Percentiles rank a stretch among this genome's conserved stretches.
phyloP scores from a whole-genome alignment of 2,888 invertebrate genomes.

The Polydrusus cervinus region DNA sequence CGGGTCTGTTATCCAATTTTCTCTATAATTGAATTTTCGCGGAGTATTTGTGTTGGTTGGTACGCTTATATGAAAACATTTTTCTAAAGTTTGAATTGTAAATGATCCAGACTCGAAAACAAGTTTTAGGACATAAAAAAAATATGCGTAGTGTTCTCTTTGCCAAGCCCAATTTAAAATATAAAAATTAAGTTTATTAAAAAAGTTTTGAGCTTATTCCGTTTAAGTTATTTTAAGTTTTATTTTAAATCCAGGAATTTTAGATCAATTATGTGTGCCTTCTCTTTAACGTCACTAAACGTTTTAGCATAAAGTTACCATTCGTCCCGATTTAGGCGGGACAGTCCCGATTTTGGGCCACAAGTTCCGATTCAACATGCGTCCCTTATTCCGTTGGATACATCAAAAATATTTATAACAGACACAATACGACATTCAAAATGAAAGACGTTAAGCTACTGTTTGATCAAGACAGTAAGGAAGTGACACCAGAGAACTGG shows the following conservation, averaged over 20 bases:
- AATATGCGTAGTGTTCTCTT: not conserved
- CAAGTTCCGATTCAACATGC: too few species aligned
- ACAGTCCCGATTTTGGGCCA: too few species aligned
- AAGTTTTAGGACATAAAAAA: not conserved
- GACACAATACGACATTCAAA: too few species aligned
- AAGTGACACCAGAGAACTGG: too few species aligned
- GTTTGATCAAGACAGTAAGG: too few species aligned
- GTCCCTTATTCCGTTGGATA: too few species aligned
- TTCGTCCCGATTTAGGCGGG: too few species aligned
- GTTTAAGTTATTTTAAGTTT: not conserved
- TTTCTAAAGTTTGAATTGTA: conserved; percentile 25
- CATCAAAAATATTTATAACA: too few species aligned
- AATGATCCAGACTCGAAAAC: not conserved
- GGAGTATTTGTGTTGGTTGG: conserved; percentile 31
- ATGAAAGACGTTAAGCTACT: too few species aligned
- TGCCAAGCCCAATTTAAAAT: not conserved
- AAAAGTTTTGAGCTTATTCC: not conserved
- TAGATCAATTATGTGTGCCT: not conserved
- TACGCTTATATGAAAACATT: conserved; percentile 30
- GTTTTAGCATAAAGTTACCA: too few species aligned
- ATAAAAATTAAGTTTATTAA: not conserved
- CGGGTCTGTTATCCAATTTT: conserved; percentile 28
- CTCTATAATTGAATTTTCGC: conserved; percentile 32
- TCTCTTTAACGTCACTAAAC: not conserved
- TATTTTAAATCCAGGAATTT: not conserved